Conservation (phyloP, 2,113 vertebrate species). For the Pheucticus melanocephalus region DNA sequence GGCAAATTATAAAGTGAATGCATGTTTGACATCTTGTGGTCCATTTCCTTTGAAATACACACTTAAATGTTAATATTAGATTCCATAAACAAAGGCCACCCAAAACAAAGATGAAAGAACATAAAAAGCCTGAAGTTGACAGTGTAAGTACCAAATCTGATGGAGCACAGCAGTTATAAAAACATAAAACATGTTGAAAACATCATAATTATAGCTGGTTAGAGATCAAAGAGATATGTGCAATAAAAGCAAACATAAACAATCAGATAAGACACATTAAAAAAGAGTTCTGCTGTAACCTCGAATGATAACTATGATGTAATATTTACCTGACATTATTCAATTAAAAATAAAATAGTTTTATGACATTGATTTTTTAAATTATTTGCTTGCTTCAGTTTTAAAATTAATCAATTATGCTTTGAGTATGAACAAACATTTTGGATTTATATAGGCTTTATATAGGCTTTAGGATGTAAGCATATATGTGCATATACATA, state of each 20-base stretch:
- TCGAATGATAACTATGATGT: not conserved
- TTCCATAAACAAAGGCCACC: constrained; percentile 33
- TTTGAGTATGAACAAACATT: not conserved
- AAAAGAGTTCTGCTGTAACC: constrained; percentile 1
- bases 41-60: constrained; percentile 25
- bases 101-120: constrained; percentile 35
- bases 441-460: not conserved
- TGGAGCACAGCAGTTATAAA: constrained; percentile 35
- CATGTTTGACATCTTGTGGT: constrained; percentile 36
- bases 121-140: constrained; percentile 58
- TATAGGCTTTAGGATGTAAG: not conserved
- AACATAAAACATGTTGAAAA: constrained; percentile 64
- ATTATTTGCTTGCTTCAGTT: not conserved
- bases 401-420: not conserved
- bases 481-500: not conserved
- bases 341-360: not conserved
- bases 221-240: constrained; percentile 53
- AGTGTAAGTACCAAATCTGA: constrained; percentile 47
- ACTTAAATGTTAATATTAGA: constrained; percentile 49
- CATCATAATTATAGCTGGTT: constrained; percentile 60
- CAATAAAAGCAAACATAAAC: constrained; percentile 50
- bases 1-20: not conserved
- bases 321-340: not conserved
- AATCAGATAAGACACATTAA: constrained; percentile 29
- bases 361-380: not conserved